These are phyloP conservation scores for Sanderia malayensis DNA, from an alignment of 30 jellyfish, hydroid and myxozoan genomes.

Conservation along the genomic window DNA sequence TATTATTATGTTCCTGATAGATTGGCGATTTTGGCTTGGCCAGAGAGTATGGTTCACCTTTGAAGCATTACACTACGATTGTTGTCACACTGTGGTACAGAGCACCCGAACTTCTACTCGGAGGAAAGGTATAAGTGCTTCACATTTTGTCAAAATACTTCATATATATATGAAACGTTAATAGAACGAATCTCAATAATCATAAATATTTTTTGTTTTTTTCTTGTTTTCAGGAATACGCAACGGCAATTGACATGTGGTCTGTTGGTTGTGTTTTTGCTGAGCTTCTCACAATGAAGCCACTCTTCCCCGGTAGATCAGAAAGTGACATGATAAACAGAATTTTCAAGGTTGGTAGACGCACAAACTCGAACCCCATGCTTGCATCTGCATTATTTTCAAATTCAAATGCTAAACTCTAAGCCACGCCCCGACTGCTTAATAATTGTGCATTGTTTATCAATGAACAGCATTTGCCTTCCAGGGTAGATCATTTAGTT, in stretches of 20 bases:
- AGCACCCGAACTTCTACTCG: slow-evolving; percentile 97
- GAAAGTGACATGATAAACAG: slow-evolving; percentile 91
- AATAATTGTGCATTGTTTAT: too few species aligned
- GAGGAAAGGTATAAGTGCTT: slow-evolving; percentile 96
- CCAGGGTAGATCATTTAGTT: too few species aligned
- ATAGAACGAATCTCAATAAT: too few species aligned
- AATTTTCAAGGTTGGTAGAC: slow-evolving; percentile 96
- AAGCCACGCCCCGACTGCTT: too few species aligned
- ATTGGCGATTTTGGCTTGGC: slow-evolving; percentile 99
- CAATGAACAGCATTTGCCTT: too few species aligned
- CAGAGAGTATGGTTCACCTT: slow-evolving; percentile 99
- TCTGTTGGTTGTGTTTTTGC: slow-evolving; percentile 99
- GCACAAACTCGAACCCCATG: too few species aligned
- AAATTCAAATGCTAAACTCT: too few species aligned
- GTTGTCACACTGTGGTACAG: slow-evolving; percentile 99
- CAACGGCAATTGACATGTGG: slow-evolving; percentile 96
- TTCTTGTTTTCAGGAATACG: slow-evolving; percentile 58
- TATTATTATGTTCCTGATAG: slow-evolving; percentile 31
- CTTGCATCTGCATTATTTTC: too few species aligned
- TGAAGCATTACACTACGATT: slow-evolving; percentile 85
- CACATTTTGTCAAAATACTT: too few species aligned
- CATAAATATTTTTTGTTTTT: too few species aligned
- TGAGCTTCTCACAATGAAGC: slow-evolving; percentile 86
- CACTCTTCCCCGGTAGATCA: slow-evolving; percentile 96
- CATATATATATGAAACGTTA: too few species aligned